Evolutionary conservation across 2,888 invertebrate species (phyloP).

Genomic region (Xylocampa areola): DNA sequence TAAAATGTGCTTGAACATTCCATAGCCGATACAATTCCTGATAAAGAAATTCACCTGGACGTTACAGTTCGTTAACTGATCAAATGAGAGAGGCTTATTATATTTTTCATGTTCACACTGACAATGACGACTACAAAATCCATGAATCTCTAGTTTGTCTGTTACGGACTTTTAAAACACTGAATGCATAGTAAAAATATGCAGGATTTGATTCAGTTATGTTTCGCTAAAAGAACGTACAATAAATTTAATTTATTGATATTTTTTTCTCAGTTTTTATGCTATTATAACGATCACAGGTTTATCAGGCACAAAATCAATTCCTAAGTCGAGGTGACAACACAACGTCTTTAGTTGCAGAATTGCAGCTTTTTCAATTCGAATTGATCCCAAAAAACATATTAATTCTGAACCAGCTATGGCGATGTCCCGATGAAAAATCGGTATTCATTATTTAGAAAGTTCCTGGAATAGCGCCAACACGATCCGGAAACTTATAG

Average conservation of each 20-base stretch:
- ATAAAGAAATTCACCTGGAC: conserved; percentile 68
- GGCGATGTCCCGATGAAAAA: conserved; percentile 46
- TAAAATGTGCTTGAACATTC: conserved; percentile 2
- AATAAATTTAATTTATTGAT: too few species aligned
- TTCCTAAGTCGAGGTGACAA: too few species aligned
- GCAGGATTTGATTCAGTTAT: conserved; percentile 9
- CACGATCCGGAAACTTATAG: conserved; percentile 79
- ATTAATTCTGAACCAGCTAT: conserved; percentile 37
- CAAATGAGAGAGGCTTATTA: conserved; percentile 28
- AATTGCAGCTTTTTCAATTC: too few species aligned
- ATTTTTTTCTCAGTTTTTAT: too few species aligned
- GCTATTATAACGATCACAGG: too few species aligned
- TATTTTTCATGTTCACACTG: conserved; percentile 41
- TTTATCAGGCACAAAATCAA: too few species aligned
- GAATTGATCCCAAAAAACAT: conserved; percentile 27
- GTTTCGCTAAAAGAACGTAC: too few species aligned
- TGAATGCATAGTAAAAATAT: conserved; percentile 23
- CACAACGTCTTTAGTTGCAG: too few species aligned
- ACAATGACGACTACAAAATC: conserved; percentile 35
- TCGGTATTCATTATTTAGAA: conserved; percentile 62
- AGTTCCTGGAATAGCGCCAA: conserved; percentile 75
- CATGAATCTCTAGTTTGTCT: conserved; percentile 36
- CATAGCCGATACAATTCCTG: conserved; percentile 54
- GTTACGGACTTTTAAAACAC: conserved; percentile 37
- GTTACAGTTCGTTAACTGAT: conserved; percentile 53